phyloP scores from a whole-genome alignment of 2,113 vertebrate species.

The Canis aureus region DNA sequence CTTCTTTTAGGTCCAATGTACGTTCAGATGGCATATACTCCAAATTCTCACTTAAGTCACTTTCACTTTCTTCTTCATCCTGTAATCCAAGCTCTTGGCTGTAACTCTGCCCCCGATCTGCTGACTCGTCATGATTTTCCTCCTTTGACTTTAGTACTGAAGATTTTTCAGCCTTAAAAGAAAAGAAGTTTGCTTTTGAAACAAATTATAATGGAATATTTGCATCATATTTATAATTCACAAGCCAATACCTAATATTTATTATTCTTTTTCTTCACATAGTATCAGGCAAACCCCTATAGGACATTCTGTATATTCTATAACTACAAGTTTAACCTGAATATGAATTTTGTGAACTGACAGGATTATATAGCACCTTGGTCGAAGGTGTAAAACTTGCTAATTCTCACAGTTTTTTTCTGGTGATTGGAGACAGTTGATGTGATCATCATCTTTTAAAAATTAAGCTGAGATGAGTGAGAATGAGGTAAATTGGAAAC shows the following conservation, averaged over 20 bases:
- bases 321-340: background rate
- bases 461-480: background rate
- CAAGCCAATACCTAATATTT: background rate
- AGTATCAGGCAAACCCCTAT: background rate
- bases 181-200: slow-evolving; percentile 44
- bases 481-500: background rate
- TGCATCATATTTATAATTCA: background rate
- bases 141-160: slow-evolving; percentile 53
- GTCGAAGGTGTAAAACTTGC: background rate
- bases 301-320: background rate
- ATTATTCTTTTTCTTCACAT: slow-evolving; percentile 12
- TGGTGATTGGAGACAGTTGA: background rate
- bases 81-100: slow-evolving; percentile 44
- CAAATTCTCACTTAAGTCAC: slow-evolving; percentile 52
- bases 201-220: background rate
- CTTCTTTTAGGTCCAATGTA: slow-evolving; percentile 31
- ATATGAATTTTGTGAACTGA: slow-evolving; percentile 42
- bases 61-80: slow-evolving; percentile 3
- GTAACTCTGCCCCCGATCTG: slow-evolving; percentile 59
- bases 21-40: slow-evolving; percentile 55
- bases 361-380: background rate
- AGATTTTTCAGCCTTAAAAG: slow-evolving; percentile 71
- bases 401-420: background rate
- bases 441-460: background rate
- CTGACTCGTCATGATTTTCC: slow-evolving; percentile 44